Evolutionary conservation across 2,113 vertebrate species (phyloP).

Genomic region (Lontra canadensis): DNA sequence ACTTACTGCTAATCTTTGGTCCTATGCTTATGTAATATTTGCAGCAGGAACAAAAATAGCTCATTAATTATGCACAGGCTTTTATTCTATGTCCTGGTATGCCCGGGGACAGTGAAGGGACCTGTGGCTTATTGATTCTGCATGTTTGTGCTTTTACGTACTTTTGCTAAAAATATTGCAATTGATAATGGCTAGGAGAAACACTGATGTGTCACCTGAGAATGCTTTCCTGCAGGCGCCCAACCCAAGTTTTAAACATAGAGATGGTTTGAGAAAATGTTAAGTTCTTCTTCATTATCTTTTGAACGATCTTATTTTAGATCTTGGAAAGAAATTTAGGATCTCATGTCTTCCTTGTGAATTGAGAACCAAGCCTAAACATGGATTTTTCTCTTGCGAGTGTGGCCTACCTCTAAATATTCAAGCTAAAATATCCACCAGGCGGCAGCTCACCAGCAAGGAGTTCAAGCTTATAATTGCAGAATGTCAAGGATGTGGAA

Average conservation of each 20-base stretch:
- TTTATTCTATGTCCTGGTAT: not conserved
- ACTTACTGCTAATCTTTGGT: not conserved
- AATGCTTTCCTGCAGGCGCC: too few species aligned
- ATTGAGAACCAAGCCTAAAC: not conserved
- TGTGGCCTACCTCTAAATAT: not conserved
- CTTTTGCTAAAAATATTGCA: not conserved
- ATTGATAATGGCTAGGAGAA: not conserved
- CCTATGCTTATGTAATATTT: accelerated
- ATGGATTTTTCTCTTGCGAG: not conserved
- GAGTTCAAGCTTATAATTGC: not conserved
- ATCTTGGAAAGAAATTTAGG: not conserved
- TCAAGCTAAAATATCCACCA: not conserved
- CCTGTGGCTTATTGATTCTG: not conserved
- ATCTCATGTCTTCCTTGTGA: not conserved
- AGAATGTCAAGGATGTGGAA: not conserved
- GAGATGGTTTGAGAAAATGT: not conserved
- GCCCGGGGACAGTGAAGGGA: accelerated
- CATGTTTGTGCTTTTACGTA: not conserved
- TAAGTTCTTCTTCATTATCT: not conserved
- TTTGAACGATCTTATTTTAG: not conserved
- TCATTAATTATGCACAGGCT: accelerated
- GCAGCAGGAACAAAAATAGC: not conserved
- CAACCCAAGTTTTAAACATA: not conserved
- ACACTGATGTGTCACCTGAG: accelerated
- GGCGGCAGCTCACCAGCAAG: not conserved